phyloP scores from a whole-genome alignment of 1,140 invertebrate genomes.

The Coenobita brevimanus region DNA sequence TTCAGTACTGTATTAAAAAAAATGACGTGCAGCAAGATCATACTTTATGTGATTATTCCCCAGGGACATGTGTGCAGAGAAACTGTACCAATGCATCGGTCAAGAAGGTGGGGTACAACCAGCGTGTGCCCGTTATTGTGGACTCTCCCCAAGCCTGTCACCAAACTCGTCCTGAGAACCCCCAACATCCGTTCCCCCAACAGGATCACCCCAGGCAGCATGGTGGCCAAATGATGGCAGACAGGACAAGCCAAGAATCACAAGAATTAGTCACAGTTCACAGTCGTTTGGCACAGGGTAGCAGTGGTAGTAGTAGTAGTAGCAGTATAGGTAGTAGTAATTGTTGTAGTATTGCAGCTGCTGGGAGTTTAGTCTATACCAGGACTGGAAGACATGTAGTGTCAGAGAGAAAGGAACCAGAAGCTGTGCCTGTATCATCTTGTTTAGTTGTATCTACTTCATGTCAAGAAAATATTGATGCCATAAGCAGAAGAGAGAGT shows the following conservation, averaged over 20 bases:
- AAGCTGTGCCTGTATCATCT: slow-evolving; percentile 4
- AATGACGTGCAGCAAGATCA: too few species aligned
- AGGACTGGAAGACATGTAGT: not conserved
- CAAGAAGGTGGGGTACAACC: slow-evolving; percentile 27
- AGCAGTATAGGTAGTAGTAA: not conserved
- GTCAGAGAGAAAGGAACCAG: not conserved
- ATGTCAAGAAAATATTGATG: slow-evolving; percentile 37
- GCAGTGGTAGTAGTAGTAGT: not conserved
- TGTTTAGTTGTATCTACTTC: slow-evolving; percentile 6
- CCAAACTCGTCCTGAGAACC: not conserved
- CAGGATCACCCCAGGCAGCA: too few species aligned
- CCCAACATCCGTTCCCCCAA: too few species aligned
- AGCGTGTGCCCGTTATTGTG: not conserved
- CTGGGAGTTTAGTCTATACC: too few species aligned
- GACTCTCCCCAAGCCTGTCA: not conserved
- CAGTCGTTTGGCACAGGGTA: not conserved
- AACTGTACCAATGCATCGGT: slow-evolving; percentile 35
- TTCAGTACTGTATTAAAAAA: too few species aligned
- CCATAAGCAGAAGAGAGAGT: not conserved
- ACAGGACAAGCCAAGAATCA: too few species aligned
- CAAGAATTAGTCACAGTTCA: too few species aligned
- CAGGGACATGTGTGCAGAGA: slow-evolving; percentile 55
- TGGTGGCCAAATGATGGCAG: too few species aligned
- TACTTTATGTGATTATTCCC: too few species aligned
- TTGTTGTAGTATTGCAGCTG: not conserved